Base-by-base conservation (phyloP, 2,797 vertebrate species). In the Centropyge bicolor region DNA sequence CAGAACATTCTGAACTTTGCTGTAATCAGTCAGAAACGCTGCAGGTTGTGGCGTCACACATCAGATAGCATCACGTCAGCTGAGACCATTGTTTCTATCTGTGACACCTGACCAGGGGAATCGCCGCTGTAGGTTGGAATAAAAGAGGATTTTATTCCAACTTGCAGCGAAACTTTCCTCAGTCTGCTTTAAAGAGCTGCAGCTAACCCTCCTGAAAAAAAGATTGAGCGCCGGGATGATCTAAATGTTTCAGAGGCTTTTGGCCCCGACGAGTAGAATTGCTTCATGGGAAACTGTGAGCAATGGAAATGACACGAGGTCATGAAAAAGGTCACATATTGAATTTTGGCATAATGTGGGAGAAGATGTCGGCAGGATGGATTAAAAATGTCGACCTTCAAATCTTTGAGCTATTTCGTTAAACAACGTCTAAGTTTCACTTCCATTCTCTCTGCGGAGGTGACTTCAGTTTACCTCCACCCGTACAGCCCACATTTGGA, bases 401-500 rank as follows among this genome's bases (percentile, higher is more conserved):
- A 46, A 62, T 38, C 5, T 14, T 27, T 14, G 45, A 31, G 12
- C 68, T 20, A 52, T 69, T 61, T 61, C 13, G 55, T 38, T 11
- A 41, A 57, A 69, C 17, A 12, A 38, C 46, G 6, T 19, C 14
- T 5, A 55, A 41, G 48, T 75, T 80, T 57, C 16, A 40, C 54
- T 22, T 19, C 6, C 41, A n/a, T 41, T 7, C 31, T 63, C 13
- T 40, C 48, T 64, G 80, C 35, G n/a, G 46, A 59, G 56, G 20
- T 52, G 17, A 67, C 38, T 72, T 51, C 11, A 14, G 22, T 19
- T 46, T 52, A 0, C 12, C 40, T 27, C 40, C 63, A 77, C 70
- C 84, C 41, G 0, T 74, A 61, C 46, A 62, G 5, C 55, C 35
- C 64, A 84, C 90, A 91, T 86, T 83, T 90, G 89, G 84, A 76